Conservation (phyloP, 2,797 vertebrate genomes). For the Remorina albescens region DNA sequence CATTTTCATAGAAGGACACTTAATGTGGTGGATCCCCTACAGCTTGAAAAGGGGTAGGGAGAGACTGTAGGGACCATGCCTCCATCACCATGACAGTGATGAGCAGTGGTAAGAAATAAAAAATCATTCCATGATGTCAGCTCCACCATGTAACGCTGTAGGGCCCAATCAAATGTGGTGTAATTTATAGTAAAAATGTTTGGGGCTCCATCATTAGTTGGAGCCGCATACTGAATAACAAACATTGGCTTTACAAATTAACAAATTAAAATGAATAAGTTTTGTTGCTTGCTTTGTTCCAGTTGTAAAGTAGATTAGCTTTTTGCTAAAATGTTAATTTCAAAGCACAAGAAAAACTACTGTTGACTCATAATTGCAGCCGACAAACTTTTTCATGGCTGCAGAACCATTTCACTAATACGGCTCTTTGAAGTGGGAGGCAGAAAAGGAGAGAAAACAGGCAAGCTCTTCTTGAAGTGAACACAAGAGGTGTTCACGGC, state of each 20-base stretch:
- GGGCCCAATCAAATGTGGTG: no score
- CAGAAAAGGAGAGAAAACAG: slow-evolving; percentile 45
- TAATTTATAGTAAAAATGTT: no score
- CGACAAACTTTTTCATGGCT: slow-evolving; percentile 41
- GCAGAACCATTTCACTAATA: slow-evolving; percentile 51
- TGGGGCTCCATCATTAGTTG: no score
- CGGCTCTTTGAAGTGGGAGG: slow-evolving; percentile 65
- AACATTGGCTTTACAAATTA: background rate
- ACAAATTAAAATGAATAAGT: slow-evolving; percentile 14
- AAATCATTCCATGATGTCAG: background rate
- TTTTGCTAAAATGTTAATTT: slow-evolving; percentile 45
- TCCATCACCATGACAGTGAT: background rate
- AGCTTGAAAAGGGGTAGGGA: no score
- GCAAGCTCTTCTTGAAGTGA: slow-evolving; percentile 56
- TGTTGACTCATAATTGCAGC: slow-evolving; percentile 44
- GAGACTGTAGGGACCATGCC: no score
- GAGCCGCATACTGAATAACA: background rate
- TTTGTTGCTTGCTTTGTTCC: slow-evolving; percentile 8
- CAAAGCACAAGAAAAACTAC: slow-evolving; percentile 6
- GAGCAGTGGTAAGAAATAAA: background rate
- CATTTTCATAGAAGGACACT: no score
- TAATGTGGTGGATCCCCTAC: no score
- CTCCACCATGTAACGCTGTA: no score
- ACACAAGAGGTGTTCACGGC: slow-evolving; percentile 38
- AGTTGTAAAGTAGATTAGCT: slow-evolving; percentile 5